These are phyloP conservation scores for Corythaeola cristata DNA, from an alignment of 2,113 vertebrate species.

Conservation along the genomic window DNA sequence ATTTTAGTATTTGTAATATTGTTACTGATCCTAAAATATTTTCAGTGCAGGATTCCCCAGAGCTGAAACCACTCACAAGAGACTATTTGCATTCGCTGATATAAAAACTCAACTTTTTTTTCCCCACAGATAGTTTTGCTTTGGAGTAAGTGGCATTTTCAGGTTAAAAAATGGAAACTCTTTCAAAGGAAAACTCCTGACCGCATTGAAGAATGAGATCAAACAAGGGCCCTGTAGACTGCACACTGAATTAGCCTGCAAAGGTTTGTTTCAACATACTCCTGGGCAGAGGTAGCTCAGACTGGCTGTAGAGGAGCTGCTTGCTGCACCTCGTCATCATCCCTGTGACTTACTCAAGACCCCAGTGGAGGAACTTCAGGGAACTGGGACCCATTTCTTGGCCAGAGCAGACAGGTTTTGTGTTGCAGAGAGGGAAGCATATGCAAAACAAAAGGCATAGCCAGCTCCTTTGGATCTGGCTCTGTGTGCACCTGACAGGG, in stretches of 20 bases:
- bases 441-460: neutral
- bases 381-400: neutral
- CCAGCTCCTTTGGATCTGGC: neutral
- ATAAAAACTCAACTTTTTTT: neutral
- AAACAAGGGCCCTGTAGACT: neutral
- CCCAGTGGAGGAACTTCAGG: neutral
- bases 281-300: neutral
- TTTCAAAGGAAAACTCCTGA: neutral
- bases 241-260: neutral
- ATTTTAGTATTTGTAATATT: neutral
- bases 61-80: neutral
- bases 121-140: neutral
- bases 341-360: neutral
- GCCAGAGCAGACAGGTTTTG: neutral
- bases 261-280: neutral
- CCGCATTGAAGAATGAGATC: neutral
- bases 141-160: neutral
- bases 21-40: neutral
- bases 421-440: neutral
- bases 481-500: neutral
- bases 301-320: neutral
- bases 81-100: neutral
- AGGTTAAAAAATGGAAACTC: neutral
- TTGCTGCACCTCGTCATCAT: accelerated
- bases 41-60: neutral